Base-by-base conservation (phyloP, 2,797 vertebrate genomes). In the Malurus leucopterus region DNA sequence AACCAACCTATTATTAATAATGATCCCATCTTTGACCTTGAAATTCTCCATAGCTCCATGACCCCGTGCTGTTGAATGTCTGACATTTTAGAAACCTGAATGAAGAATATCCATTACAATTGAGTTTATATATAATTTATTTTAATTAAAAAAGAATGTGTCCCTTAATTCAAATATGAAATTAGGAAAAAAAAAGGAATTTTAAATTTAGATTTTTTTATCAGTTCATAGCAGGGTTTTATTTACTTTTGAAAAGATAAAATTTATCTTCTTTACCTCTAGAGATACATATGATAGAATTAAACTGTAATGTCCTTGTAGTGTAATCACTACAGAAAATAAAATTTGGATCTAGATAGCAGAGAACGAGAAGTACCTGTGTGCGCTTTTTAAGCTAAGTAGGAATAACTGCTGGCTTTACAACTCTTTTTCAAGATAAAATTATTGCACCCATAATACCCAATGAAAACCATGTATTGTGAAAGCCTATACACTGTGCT, bases 1-100 rank as follows among this genome's bases (percentile, higher is more conserved):
- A 92, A 59, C 30, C 54, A 80, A 63, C 13, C 15, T 68, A 46
- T 77, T 92, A 84, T 65, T 87, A 91, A 92, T 85, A 86, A 69
- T 51, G 2, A 63, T 63, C 38, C 15, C 23, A 29, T 81, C 49
- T 92, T 91, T 88, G 72, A 80, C 75, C 75, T 86, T 92, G 46
- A 78, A 81, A 85, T 76, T 15, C 5, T 71, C 43, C 30, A 18
- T 27, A 65, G 30, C 29, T 65, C 26, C 29, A 59, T 73, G 78
- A 76, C n/a, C 44, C 8, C 11, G 20, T 68, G 7, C n/a, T 67
- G 7, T 63, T 76, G 70, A 13, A 53, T 78, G 68, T 23, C 18
- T 51, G 79, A 24, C 4, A 47, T 72, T 82, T 94, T 57, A 71
- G 29, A 77, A 91, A 82, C 1, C 3, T 58, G n/a, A 84, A 30